phyloP scores from a whole-genome alignment of 1,140 invertebrate genomes.

The Drosophila pachea region DNA sequence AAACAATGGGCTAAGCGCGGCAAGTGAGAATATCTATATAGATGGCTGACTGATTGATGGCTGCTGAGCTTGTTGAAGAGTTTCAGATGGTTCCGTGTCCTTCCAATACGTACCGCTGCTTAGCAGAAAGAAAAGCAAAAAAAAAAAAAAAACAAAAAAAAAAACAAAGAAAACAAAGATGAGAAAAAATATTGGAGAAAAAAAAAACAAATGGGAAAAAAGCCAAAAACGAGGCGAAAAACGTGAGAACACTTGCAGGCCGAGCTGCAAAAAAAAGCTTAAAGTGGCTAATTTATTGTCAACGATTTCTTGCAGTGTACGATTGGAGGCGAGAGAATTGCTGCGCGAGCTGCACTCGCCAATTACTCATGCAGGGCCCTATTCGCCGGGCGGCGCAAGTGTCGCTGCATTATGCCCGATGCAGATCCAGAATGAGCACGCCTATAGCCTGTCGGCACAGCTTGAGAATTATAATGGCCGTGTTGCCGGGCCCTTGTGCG shows the following conservation, averaged over 20 bases:
- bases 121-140: background rate
- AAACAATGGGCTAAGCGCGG: background rate
- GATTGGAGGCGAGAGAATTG: background rate
- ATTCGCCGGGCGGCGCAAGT: too few relatives aligned
- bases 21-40: constrained; percentile 15
- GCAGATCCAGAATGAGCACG: too few relatives aligned
- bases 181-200: background rate
- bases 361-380: too few relatives aligned
- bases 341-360: too few relatives aligned
- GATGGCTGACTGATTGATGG: constrained; percentile 43
- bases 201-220: background rate
- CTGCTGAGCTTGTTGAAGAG: constrained; percentile 18
- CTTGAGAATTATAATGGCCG: background rate
- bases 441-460: too few relatives aligned
- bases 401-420: too few relatives aligned
- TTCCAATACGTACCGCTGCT: constrained; percentile 1
- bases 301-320: constrained; percentile 3
- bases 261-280: background rate
- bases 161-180: background rate
- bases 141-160: background rate
- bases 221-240: constrained; percentile 4
- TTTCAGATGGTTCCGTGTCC: constrained; percentile 4
- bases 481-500: background rate
- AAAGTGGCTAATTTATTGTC: constrained; percentile 2
- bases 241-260: constrained; percentile 22